Evolutionary conservation across 2,888 invertebrate genomes (phyloP).

Genomic region (Stegophylla sp.): DNA sequence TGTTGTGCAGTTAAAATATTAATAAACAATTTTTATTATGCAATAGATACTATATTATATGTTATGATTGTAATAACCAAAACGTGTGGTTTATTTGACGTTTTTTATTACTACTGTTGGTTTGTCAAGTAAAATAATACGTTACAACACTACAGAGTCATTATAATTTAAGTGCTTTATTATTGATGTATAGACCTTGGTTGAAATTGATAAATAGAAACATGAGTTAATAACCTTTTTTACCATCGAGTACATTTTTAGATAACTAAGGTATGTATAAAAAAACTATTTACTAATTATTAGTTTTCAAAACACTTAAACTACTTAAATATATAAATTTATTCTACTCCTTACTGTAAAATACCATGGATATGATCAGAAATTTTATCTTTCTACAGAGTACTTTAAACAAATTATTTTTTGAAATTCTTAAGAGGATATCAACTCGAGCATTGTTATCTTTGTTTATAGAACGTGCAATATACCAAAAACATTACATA

Average conservation of each 20-base stretch:
- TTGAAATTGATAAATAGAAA: slow-evolving; percentile 31
- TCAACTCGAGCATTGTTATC: too few species aligned
- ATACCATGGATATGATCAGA: too few species aligned
- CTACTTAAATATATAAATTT: too few species aligned
- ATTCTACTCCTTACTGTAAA: too few species aligned
- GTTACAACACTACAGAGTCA: slow-evolving; percentile 5
- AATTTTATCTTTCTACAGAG: too few species aligned
- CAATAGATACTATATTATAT: slow-evolving; percentile 10
- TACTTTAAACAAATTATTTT: too few species aligned
- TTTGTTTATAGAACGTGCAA: too few species aligned
- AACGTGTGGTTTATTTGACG: neutral
- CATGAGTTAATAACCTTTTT: neutral
- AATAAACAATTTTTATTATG: neutral
- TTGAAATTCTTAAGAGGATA: too few species aligned
- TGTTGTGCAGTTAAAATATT: neutral
- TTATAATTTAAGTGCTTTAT: slow-evolving; percentile 50
- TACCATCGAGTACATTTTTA: neutral
- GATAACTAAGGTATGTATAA: neutral
- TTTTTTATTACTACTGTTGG: neutral
- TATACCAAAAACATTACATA: too few species aligned
- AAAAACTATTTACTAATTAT: too few species aligned
- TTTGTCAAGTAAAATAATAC: slow-evolving; percentile 28
- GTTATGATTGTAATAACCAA: neutral
- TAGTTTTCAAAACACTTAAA: too few species aligned
- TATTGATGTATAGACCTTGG: slow-evolving; percentile 32